Evolutionary conservation across 2,797 vertebrate genomes (phyloP), one percentile per base, ranked within the genome.

Genomic region (Schizothorax lantsangensis): DNA sequence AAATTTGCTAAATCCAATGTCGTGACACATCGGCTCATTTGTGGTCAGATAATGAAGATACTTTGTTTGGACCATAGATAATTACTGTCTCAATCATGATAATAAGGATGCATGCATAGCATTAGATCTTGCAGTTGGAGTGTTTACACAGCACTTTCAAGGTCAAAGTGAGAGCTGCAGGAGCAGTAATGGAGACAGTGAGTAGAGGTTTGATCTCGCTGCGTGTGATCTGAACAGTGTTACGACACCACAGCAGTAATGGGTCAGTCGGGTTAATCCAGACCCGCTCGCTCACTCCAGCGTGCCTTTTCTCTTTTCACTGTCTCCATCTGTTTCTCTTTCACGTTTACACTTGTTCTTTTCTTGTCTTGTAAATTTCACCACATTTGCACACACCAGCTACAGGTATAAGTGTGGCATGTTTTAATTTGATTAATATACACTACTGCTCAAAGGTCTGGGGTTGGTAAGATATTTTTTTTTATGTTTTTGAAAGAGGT

Each of bases 21-120:
- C 30, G 4, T 33, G 43, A 73, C 5, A 17, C 64, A 83, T 38
- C 40, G 80, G 82, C 84, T 54, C 83, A 64, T 75, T 85, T 43
- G 74, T 30, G 36, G 47, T 75, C 19, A 73, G 5, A 71, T 45
- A 45, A 73, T 59, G 36, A 84, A 62, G 15, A 45, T 15, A 38
- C 40, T 80, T 80, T 43, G 40, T 52, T 49, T 38, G 72, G 73
- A 45, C 57, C n/a, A 40, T 45, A 69, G 74, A 69, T 45, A 79
- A 85, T 84, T 54, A 57, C 21, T 62, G 59, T 45, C 15, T 52
- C 64, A 52, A 80, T 80, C n/a, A 47, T 26, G 59, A 85, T 81
- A 86, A 80, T 90, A 87, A 88, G 84, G 89, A 92, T 40, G 47
- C 47, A 89, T 91, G 94, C 94, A 92, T 92, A 93, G 91, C 84